Evolutionary conservation across 2,888 invertebrate species (phyloP), one percentile per base, ranked within the genome.

Genomic region (Spisula subtruncata): DNA sequence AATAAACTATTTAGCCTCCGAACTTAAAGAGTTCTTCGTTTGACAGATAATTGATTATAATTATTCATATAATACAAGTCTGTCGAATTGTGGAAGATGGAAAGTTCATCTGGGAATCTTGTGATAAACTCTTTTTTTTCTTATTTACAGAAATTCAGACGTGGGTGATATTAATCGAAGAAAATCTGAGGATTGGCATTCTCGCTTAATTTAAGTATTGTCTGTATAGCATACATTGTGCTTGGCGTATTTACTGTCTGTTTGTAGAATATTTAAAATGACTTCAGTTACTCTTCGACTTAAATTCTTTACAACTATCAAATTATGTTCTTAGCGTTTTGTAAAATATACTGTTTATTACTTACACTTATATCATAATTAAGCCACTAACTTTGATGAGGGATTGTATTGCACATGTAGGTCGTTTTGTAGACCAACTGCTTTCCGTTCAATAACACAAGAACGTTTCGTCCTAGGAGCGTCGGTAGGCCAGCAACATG

Each of bases 21-120:
- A 66, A 66, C n/a, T 6, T 66, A 25, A 66, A 66, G 60, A 66
- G 60, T 66, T 66, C 60, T 66, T 25, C 25, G 60, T 66, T 66
- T 66, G 25, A 25, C 60, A 66, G 60, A n/a, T 66, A 66, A 66
- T 66, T 10, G 60, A 66, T 66, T 66, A n/a, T 66, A 25, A 66
- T 66, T n/a, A 66, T 66, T 66, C 25, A 66, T 66, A n/a, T 66
- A 10, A 66, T 66, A 66, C n/a, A 66, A n/a, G 25, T 66, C 60
- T 66, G 60, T 10, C 25, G 60, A 25, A 66, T 8, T 66, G 25
- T 25, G 60, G 60, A 66, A 66, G 60, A 66, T 66, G 60, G 60
- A 66, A 25, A 25, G 25, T 25, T 25, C 60, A 25, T 25, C 60
- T 25, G 60, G 60, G 60, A 66, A 25, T 66, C 12, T 66, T n/a